Base-by-base conservation (phyloP, 92 coral and sea anemone species). In the Pocillopora grandis region DNA sequence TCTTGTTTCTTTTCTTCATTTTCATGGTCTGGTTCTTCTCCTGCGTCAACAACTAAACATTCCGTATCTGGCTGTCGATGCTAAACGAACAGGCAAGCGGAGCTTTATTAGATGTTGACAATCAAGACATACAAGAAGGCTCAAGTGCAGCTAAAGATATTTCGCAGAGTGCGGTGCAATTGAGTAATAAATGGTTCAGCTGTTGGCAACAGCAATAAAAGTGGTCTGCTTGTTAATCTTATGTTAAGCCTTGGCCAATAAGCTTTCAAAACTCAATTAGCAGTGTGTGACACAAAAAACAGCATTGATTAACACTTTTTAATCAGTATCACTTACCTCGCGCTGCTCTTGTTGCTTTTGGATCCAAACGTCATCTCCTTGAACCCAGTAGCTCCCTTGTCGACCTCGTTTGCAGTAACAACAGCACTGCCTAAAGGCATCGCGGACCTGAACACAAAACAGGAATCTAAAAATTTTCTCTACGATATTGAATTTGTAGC, bases 351-450 rank as follows among this genome's bases (percentile, higher is more conserved):
- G 20, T 9, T 73, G 74, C 17, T 55, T 62, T 65, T 23, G 13
- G 16, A 16, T 49, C 27, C 66, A 37, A 49, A 61, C 23, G n/a
- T 83, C 65, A 1, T 59, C 77, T n/a, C 86, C 80, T 62, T 14
- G 5, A 12, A 83, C 86, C 86, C 86, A 80, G 85, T 94, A 94
- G 62, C 81, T 91, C 19, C 98, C 98, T 23, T 86, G 91, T 37
- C 93, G 87, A 33, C 93, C 86, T 67, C 90, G 82, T 66, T 95
- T 88, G 71, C 93, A 94, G 84, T 80, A 87, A 57, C 95, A 94
- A 82, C 91, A 91, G 89, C 95, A 91, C 21, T 78, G 81, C 63
- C 86, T 89, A 61, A 92, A 73, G 37, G 95, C 94, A 76, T 94
- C 95, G 35, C 88, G 95, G 79, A 94, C 95, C 98, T 94, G 88